phyloP scores from a whole-genome alignment of 2,797 vertebrate genomes.

The Triplophysa bombifrons region DNA sequence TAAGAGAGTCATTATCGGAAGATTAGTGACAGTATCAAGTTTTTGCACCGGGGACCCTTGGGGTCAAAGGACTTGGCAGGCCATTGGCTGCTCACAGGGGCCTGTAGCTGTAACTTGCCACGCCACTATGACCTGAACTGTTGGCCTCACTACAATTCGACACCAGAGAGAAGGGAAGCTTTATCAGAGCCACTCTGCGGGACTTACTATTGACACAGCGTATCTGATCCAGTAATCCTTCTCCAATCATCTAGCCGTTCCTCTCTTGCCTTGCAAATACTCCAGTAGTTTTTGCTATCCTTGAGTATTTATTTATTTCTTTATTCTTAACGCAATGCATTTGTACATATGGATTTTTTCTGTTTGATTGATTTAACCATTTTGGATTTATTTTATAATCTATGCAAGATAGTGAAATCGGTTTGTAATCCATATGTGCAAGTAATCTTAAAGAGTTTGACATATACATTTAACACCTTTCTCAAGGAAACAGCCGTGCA shows the following conservation, averaged over 20 bases:
- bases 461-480: conserved; percentile 24
- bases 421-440: background rate
- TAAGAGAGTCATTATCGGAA: conserved; percentile 47
- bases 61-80: conserved; percentile 45
- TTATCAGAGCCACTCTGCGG: conserved; percentile 39
- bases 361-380: background rate
- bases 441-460: conserved; percentile 23
- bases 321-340: background rate
- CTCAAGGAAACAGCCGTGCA: conserved; percentile 22
- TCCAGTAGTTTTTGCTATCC: conserved; percentile 19
- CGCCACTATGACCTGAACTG: conserved; percentile 25
- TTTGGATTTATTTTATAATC: conserved; percentile 23
- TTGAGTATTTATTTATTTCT: conserved; percentile 26
- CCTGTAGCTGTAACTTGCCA: conserved; percentile 28
- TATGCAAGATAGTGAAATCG: background rate
- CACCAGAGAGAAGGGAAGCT: conserved; percentile 25
- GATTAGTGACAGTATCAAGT: conserved; percentile 51
- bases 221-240: conserved; percentile 52
- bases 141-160: conserved; percentile 47
- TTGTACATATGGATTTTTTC: background rate
- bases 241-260: conserved; percentile 27
- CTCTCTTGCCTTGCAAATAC: conserved; percentile 18
- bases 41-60: conserved; percentile 30
- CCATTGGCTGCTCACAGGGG: conserved; percentile 15
- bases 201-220: conserved; percentile 19